A percentile compares a stretch with the other conserved stretches of the same genome.
Evolutionary conservation across 1,140 invertebrate species (phyloP).

Genomic region (Papilio machaon): DNA sequence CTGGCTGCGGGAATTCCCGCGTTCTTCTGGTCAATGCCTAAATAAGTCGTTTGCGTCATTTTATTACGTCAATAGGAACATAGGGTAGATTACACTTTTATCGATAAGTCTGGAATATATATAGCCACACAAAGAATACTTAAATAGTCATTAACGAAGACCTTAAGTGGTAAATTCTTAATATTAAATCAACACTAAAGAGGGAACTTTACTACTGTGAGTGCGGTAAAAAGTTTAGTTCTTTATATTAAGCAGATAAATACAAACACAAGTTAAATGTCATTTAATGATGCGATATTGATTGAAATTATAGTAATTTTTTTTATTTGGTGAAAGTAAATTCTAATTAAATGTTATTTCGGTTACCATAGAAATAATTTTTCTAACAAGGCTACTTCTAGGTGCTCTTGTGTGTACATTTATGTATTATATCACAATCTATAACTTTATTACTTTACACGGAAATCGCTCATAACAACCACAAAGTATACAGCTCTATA

Average conservation of each 20-base stretch:
- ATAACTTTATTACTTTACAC: conserved; percentile 45
- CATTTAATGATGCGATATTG: neutral
- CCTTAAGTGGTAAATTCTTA: neutral
- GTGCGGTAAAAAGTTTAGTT: neutral
- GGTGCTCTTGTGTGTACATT: neutral
- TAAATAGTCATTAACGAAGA: neutral
- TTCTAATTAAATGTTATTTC: neutral
- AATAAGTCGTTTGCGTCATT: conserved; percentile 35
- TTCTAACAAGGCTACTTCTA: neutral
- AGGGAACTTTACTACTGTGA: too few relatives aligned
- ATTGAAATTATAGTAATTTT: neutral
- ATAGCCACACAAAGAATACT: neutral
- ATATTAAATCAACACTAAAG: too few relatives aligned
- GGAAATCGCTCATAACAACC: conserved; percentile 54
- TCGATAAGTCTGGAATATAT: neutral
- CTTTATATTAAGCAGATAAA: neutral
- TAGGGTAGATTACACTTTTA: neutral
- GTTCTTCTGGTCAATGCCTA: conserved; percentile 30
- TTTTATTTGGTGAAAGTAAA: too few relatives aligned
- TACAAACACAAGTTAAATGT: neutral
- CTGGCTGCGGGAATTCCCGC: conserved; percentile 29
- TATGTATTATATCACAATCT: conserved; percentile 42
- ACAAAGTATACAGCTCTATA: conserved; percentile 36
- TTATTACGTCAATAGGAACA: conserved; percentile 9
- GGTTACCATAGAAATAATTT: neutral